These are phyloP conservation scores for Physella acuta DNA, from an alignment of 1,140 invertebrate genomes.

Conservation along the genomic window DNA sequence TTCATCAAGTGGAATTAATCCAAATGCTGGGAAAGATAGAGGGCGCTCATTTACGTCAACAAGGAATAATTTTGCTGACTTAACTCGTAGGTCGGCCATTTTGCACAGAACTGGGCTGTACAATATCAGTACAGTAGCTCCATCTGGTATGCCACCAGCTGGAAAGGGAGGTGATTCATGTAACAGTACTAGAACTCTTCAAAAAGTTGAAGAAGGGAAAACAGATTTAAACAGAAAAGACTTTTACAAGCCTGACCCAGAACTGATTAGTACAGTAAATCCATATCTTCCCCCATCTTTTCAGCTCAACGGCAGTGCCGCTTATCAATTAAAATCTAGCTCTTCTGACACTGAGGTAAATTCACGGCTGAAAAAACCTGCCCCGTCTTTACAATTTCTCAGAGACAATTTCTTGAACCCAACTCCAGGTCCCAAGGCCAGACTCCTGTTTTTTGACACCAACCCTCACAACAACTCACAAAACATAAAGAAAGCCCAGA, in stretches of 20 bases:
- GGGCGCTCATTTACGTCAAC: neutral
- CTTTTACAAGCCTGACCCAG: no score
- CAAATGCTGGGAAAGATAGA: constrained; percentile 5
- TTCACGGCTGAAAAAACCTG: no score
- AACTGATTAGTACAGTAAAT: no score
- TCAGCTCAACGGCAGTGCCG: no score
- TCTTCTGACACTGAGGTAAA: no score
- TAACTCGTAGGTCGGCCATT: neutral
- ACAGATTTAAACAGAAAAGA: neutral
- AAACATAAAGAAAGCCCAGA: neutral
- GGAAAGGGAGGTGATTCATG: neutral
- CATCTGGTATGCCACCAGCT: neutral
- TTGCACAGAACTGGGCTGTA: neutral
- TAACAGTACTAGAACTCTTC: neutral
- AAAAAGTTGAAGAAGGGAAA: neutral
- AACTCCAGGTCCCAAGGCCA: no score
- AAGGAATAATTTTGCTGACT: neutral
- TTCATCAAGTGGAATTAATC: neutral
- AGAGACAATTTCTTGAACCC: no score
- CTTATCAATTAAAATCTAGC: no score
- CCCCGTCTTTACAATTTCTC: no score
- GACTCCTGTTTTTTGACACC: no score
- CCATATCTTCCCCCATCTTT: no score
- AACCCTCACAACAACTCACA: no score
- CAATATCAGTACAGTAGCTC: neutral